Base-by-base conservation (phyloP, 1,140 invertebrate species). In the Camponotus pennsylvanicus region DNA sequence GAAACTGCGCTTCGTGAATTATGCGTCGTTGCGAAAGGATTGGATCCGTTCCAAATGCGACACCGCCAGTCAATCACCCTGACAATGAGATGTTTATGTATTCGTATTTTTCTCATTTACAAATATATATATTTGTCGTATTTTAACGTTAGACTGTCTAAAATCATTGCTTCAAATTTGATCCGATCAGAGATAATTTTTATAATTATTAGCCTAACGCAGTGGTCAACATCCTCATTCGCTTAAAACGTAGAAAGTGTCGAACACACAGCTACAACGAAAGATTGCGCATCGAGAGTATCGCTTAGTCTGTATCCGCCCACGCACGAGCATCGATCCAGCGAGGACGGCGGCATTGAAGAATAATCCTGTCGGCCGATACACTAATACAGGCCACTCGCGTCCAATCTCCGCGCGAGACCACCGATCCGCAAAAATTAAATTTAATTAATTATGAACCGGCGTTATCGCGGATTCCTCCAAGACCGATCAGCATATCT, bases 181-280 rank as follows among this genome's bases (percentile, higher is more conserved):
- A 59, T 59, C 7, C 52, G 8, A 18, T 57, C 32, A n/a, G 13
- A 76, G n/a, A 37, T 15, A 40, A 75, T 59, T 59, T 21, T 37
- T 75, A 57, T 15, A 32, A 15, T 73, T 15, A 63, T 42, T 13
- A 15, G 21, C 18, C 1, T 42, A 37, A 9, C 13, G 42, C 18
- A 34, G 27, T 34, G 49, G 8, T 67, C 40, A 67, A 18, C 21
- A 6, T 52, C 3, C 3, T 18, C 18, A 55, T 27, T 7, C 45
- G 27, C 45, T 13, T 34, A 4, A 13, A 73, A 13, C 27, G 6
- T 0, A 40, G n/a, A 3, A 37, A 45, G 15, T 57, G 37, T 70
- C 21, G n/a, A n/a, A n/a, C 27, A 57, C 21, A 6, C 37, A 79
- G 45, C 37, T 86, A 89, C 86, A 88, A 86, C 69, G 78, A 89